Conservation (phyloP, 2,113 vertebrate genomes). For the Gnathonemus longibarbis region DNA sequence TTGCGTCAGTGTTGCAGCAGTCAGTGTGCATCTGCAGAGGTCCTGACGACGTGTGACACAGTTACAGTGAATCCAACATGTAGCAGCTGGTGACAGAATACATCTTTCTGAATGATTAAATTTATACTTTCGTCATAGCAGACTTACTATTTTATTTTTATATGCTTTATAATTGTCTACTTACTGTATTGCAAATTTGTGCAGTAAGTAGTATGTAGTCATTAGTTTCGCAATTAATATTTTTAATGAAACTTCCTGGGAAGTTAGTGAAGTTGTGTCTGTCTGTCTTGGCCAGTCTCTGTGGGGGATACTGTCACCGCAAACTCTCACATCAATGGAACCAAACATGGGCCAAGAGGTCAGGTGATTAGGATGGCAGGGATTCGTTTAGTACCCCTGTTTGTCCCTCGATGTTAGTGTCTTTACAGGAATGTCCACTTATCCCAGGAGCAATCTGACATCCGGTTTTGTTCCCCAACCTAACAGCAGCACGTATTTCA, state of each 20-base stretch:
- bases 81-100: not conserved
- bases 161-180: not conserved
- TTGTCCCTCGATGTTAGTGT: not conserved
- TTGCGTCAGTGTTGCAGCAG: not conserved
- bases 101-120: not conserved
- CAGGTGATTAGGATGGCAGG: not conserved
- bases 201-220: not conserved
- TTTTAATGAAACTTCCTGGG: not conserved
- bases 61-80: not conserved
- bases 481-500: not conserved
- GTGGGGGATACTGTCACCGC: not conserved
- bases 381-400: not conserved
- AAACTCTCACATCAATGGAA: not conserved
- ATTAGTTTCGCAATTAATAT: not conserved
- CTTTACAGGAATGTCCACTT: not conserved
- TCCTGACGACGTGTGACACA: not conserved
- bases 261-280: not conserved
- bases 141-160: not conserved
- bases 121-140: not conserved
- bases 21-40: not conserved
- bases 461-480: not conserved
- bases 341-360: not conserved
- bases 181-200: not conserved
- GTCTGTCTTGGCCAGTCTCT: not conserved
- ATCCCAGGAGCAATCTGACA: not conserved